Evolutionary conservation across 2,888 invertebrate genomes (phyloP), one percentile per base, ranked within the genome.

Genomic region (Drosophila borealis): DNA sequence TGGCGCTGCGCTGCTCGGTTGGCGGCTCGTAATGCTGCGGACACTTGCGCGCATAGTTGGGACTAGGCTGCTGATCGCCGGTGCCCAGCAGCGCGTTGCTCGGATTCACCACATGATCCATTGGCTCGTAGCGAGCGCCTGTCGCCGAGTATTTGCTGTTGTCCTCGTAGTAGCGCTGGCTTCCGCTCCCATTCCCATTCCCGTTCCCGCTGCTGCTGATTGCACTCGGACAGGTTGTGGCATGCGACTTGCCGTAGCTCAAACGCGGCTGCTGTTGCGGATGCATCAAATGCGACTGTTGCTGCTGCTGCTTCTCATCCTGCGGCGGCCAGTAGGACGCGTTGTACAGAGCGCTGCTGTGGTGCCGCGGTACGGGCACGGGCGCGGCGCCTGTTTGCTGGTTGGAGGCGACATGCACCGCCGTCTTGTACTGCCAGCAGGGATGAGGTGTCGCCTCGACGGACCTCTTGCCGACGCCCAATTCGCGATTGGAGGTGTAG

Each of bases 1-100:
- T 50, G 21, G 80, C 81, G 56, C 74, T 64, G 6, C 80, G 68
- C 21, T 80, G 80, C 21, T 85, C 86, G 6, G 70, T 75, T 51
- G 80, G 81, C 11, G 83, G 82, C 29, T 89, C 80, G 64, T 89
- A 90, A 44, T 90, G 86, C 39, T 89, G 90, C 3, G 91, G 90
- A 73, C 89, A 90, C 66, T 90, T 89, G 4, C 90, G 78, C 0
- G 80, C 91, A 73, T 91, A 91, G 25, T 90, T 91, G 3, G 90
- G 91, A 73, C 91, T 91, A 4, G 85, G 88, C 41, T 90, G 91
- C 64, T 91, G 90, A 29, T 90, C 90, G 49, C 81, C 82, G 19
- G 82, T 37, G 41, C 64, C 67, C 8, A 84, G 60, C 14, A 87
- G 51, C 8, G 77, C 67, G 77, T 91, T 90, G 56, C 85, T 90